Base-by-base conservation (phyloP, 1,140 invertebrate genomes). In the Orchesella cincta region DNA sequence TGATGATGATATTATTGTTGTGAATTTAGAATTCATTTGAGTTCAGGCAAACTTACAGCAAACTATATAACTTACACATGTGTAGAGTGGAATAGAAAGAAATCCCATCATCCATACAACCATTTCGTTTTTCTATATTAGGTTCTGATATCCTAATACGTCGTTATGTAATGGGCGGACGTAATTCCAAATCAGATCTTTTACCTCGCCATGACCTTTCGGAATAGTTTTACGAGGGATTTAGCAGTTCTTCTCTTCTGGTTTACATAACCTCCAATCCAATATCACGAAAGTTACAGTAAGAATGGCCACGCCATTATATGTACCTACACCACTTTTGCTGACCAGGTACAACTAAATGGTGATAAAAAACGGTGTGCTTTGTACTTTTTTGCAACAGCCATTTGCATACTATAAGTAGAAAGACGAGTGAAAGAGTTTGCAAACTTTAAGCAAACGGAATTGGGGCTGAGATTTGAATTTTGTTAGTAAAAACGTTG, bases 91-190 rank as follows among this genome's bases (percentile, higher is more conserved):
- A 20, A 46, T 20, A 20, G 3, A 31, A 67, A 8, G n/a, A 57
- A 57, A 57, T 14, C 62, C 31, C 62, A 67, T 67, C 26, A 26
- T 57, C 62, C 28, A 16, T 31, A 67, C 26, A 29, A 67, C 62
- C 31, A 67, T 67, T 67, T 73, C 35, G 35, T 29, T 64, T 72
- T 71, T 78, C 80, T 81, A 81, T 81, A 81, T 81, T 81, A 79
- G 80, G 80, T 8, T 73, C 75, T 76, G 52, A 75, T 75, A 67
- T 54, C 80, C 80, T 78, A 81, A 81, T 81, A 81, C 76, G 80
- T 79, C 46, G 26, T 70, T 36, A 62, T 39, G 75, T 79, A 77
- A 79, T 79, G 78, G 78, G 73, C 62, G 73, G 79, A 51, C 77
- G 57, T 67, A 67, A 67, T 35, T 36, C 74, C 78, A 76, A 81